Evolutionary conservation across 2,113 vertebrate genomes (phyloP).

Genomic region (Lanius ludovicianus): DNA sequence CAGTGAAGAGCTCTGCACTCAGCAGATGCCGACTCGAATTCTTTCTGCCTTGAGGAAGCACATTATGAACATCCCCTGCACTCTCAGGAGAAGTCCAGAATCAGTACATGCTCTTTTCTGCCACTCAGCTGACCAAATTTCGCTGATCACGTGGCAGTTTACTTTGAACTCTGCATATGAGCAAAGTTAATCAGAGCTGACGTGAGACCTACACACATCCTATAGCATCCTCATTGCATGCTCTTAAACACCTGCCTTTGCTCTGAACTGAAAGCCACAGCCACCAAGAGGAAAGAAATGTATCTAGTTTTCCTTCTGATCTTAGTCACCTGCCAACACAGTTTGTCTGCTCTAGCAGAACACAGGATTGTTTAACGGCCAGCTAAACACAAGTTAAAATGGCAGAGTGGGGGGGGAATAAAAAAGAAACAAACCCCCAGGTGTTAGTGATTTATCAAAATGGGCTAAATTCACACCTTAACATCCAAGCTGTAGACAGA

Average conservation of each 20-base stretch:
- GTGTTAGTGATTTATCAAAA: not conserved
- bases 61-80: not conserved
- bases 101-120: not conserved
- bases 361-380: not conserved
- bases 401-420: not conserved
- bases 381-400: not conserved
- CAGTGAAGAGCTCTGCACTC: not conserved
- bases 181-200: not conserved
- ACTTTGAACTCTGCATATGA: not conserved
- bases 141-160: not conserved
- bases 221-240: not conserved
- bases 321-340: not conserved
- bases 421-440: not conserved
- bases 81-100: not conserved
- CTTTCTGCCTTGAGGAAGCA: not conserved
- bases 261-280: conserved; percentile 18
- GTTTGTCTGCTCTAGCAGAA: not conserved
- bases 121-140: not conserved
- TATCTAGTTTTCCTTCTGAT: not conserved
- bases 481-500: not conserved
- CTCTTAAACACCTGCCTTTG: not conserved
- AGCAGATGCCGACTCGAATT: fast-evolving
- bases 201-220: not conserved
- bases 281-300: not conserved
- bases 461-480: not conserved